Conservation (phyloP, 2,888 invertebrate species). For the Liodrosophila aerea region DNA sequence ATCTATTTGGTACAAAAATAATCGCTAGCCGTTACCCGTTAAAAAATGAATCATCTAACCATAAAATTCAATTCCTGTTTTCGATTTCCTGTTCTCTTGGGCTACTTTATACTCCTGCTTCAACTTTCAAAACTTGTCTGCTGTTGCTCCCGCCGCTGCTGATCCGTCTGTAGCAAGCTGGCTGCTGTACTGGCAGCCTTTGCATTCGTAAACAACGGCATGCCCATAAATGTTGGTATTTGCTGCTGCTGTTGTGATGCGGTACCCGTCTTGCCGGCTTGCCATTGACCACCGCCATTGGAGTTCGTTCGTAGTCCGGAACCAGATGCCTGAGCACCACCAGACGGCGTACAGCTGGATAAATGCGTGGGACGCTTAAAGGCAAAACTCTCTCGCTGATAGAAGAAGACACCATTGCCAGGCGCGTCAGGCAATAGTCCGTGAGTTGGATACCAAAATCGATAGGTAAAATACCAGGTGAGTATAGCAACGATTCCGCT, state of each 20-base stretch:
- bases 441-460: constrained; percentile 87
- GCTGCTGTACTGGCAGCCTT: constrained; percentile 60
- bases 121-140: constrained; percentile 45
- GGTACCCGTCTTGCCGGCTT: constrained; percentile 8
- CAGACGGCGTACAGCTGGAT: constrained; percentile 23
- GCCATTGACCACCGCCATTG: constrained; percentile 59
- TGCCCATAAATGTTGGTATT: constrained; percentile 89
- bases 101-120: constrained; percentile 10
- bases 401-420: constrained; percentile 91
- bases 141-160: constrained; percentile 39
- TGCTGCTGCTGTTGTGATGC: constrained; percentile 52
- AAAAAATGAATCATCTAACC: constrained; percentile 19
- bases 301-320: constrained; percentile 27
- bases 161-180: constrained; percentile 44
- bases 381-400: constrained; percentile 84
- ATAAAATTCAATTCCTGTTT: constrained; percentile 52
- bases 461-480: constrained; percentile 95
- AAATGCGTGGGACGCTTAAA: constrained; percentile 74
- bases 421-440: constrained; percentile 87
- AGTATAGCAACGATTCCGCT: constrained; percentile 93
- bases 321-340: constrained; percentile 29
- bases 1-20: constrained; percentile 53
- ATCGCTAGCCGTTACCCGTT: constrained; percentile 44
- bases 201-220: constrained; percentile 86
- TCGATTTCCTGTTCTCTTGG: constrained; percentile 17